Evolutionary conservation across 2,113 vertebrate species (phyloP).

Genomic region (Rhabdornis inornatus): DNA sequence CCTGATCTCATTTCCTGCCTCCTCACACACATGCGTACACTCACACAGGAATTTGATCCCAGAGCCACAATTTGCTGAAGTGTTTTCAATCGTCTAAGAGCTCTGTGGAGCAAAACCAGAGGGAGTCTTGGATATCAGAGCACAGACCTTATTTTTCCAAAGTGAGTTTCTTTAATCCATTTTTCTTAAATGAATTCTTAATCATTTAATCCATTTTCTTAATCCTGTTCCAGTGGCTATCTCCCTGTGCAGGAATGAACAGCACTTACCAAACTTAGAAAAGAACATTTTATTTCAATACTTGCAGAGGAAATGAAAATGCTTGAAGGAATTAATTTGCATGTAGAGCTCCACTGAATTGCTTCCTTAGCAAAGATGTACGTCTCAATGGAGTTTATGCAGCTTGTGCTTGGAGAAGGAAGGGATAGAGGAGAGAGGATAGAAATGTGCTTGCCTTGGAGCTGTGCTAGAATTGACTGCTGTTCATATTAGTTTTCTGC

Average conservation of each 20-base stretch:
- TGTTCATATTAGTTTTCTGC: neutral
- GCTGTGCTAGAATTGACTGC: neutral
- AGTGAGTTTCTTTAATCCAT: neutral
- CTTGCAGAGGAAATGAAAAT: neutral
- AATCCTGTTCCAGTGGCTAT: neutral
- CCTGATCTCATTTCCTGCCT: neutral
- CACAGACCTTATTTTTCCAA: neutral
- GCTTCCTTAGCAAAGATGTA: neutral
- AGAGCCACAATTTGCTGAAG: neutral
- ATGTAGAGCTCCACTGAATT: neutral
- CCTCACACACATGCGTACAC: neutral
- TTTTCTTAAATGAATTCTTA: too few relatives aligned
- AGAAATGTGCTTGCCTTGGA: rapidly evolving
- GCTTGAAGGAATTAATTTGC: neutral
- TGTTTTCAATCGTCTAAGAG: neutral
- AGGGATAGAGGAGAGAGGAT: neutral
- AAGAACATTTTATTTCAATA: neutral
- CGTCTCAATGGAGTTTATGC: neutral
- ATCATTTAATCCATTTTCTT: too few relatives aligned
- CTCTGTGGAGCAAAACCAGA: neutral
- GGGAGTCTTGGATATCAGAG: neutral
- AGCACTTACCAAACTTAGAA: neutral
- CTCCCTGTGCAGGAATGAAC: neutral
- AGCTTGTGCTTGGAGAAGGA: neutral
- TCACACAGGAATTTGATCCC: neutral